These are phyloP conservation scores for Lontra canadensis DNA, from an alignment of 2,113 vertebrate species.

Conservation along the genomic window DNA sequence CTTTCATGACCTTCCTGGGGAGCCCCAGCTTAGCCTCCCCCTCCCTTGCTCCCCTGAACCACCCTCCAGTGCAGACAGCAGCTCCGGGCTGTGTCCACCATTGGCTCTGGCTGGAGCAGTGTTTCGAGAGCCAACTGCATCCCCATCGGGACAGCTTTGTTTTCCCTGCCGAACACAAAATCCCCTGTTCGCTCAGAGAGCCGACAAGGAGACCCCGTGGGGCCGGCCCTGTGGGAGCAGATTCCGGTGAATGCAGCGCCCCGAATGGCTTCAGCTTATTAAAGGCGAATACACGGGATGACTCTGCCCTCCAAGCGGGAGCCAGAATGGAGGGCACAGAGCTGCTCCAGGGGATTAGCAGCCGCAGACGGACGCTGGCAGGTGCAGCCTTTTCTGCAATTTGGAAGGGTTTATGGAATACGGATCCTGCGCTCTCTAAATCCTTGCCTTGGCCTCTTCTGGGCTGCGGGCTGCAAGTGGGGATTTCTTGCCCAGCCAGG, in stretches of 20 bases:
- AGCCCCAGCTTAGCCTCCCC: not conserved
- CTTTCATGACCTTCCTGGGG: conserved; percentile 29
- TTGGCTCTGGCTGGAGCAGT: conserved; percentile 61
- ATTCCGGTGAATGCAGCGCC: conserved; percentile 58
- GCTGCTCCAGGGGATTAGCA: conserved; percentile 69
- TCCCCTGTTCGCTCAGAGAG: conserved; percentile 70
- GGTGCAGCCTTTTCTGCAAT: conserved; percentile 65
- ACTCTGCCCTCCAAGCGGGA: conserved; percentile 49
- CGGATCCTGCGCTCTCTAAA: conserved; percentile 54
- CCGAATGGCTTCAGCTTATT: conserved; percentile 62
- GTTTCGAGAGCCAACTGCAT: conserved; percentile 59
- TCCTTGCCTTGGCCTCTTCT: conserved; percentile 50
- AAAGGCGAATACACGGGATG: conserved; percentile 53
- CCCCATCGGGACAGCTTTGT: conserved; percentile 74
- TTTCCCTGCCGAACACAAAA: conserved; percentile 74
- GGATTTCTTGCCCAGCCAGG: conserved; percentile 55
- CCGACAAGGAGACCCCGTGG: conserved; percentile 70
- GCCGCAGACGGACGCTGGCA: conserved; percentile 59
- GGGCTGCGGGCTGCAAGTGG: conserved; percentile 44
- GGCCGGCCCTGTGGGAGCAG: conserved; percentile 63
- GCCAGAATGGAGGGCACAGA: conserved; percentile 58
- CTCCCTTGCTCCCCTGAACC: not conserved
- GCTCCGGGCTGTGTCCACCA: conserved; percentile 21
- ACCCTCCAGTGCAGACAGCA: not conserved
- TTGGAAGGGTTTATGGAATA: conserved; percentile 65